phyloP scores from a whole-genome alignment of 2,888 invertebrate species.

The Caenorhabditis auriculariae region DNA sequence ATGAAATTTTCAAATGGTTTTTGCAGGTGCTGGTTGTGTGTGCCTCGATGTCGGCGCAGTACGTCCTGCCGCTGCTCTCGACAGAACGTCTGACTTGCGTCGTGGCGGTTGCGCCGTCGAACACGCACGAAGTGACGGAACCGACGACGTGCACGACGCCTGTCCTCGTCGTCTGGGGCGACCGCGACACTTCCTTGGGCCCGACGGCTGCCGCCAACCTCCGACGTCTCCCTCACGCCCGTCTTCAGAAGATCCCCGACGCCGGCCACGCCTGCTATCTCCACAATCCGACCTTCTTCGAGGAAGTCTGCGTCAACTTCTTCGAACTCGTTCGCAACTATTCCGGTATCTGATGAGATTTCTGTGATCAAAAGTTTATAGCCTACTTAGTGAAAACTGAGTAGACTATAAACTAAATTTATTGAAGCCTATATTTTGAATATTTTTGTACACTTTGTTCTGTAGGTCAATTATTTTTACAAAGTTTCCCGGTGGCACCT shows the following conservation, averaged over 20 bases:
- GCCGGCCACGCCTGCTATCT: conserved; percentile 47
- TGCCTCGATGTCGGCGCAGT: conserved; percentile 47
- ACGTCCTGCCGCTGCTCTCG: conserved; percentile 37
- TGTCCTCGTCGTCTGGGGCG: conserved; percentile 41
- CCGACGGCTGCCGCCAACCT: conserved; percentile 46
- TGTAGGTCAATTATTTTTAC: too few species aligned
- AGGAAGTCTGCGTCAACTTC: conserved; percentile 40
- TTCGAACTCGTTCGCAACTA: conserved; percentile 46
- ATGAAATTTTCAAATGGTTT: too few species aligned
- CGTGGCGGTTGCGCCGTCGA: conserved; percentile 42
- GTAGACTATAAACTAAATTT: too few species aligned
- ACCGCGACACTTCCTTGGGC: conserved; percentile 41
- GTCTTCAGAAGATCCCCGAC: conserved; percentile 29
- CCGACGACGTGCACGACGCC: conserved; percentile 30
- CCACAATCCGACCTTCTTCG: conserved; percentile 42
- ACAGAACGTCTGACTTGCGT: conserved; percentile 33
- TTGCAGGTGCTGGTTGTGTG: conserved; percentile 34
- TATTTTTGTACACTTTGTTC: too few species aligned
- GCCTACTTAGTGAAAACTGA: too few species aligned
- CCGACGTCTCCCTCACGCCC: conserved; percentile 29
- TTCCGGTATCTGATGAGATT: too few species aligned
- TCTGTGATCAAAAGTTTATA: too few species aligned
- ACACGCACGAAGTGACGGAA: conserved; percentile 39
- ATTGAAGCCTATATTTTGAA: too few species aligned
- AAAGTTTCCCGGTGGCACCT: too few species aligned